These are phyloP conservation scores for Pristionchus japonicus DNA, from an alignment of 2,888 invertebrate species.

Conservation along the genomic window DNA sequence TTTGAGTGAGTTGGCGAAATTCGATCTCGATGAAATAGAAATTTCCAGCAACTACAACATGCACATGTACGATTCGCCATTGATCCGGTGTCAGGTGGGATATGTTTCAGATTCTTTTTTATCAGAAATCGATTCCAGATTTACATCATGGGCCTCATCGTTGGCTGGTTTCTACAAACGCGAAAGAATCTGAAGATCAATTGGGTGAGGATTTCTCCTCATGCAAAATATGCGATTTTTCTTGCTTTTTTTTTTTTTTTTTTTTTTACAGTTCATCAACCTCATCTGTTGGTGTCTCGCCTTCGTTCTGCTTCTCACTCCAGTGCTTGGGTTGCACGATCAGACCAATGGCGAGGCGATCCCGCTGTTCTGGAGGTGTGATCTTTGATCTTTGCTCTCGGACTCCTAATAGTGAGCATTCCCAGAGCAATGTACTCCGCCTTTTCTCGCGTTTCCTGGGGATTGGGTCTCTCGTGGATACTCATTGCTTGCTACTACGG, in stretches of 20 bases:
- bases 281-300: slow-evolving; percentile 43
- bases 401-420: background rate
- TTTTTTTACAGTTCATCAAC: slow-evolving; percentile 49
- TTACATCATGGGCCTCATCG: slow-evolving; percentile 49
- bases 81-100: slow-evolving; percentile 46
- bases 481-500: slow-evolving; percentile 10
- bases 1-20: background rate
- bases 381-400: background rate
- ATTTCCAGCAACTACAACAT: slow-evolving; percentile 44
- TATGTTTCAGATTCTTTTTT: background rate
- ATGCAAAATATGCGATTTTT: background rate
- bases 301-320: slow-evolving; percentile 31
- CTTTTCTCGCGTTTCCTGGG: slow-evolving; percentile 7
- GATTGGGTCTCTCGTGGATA: slow-evolving; percentile 24
- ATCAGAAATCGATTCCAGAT: background rate
- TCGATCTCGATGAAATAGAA: background rate
- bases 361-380: slow-evolving; percentile 34
- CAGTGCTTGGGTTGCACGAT: slow-evolving; percentile 39
- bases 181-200: slow-evolving; percentile 41
- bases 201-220: background rate
- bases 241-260: too few relatives aligned
- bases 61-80: slow-evolving; percentile 49
- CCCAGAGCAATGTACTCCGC: slow-evolving; percentile 26
- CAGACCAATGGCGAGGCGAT: slow-evolving; percentile 23
- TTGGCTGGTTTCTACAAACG: slow-evolving; percentile 46